These are phyloP conservation scores for Arenicola marina DNA, from an alignment of 2,888 invertebrate species.

Conservation along the genomic window DNA sequence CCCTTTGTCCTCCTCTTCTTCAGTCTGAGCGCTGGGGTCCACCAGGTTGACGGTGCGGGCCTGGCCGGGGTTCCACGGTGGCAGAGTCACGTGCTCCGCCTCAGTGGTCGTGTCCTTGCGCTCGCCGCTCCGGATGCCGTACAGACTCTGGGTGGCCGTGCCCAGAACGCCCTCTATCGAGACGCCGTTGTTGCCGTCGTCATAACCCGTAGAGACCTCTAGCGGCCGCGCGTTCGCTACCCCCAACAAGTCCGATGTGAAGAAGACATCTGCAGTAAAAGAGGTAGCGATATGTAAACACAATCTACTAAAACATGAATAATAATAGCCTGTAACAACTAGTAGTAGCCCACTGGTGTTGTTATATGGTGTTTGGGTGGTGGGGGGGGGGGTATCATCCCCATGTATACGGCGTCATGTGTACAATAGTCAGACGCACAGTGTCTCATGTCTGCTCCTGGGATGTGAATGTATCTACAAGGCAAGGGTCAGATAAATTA, in stretches of 20 bases:
- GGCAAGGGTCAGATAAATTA: too few relatives aligned
- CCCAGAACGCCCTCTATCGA: not conserved
- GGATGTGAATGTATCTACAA: too few relatives aligned
- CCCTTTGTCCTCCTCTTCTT: not conserved
- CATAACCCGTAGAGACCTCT: not conserved
- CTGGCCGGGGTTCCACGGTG: slow-evolving; percentile 5
- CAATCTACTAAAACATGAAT: too few relatives aligned
- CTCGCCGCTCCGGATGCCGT: not conserved
- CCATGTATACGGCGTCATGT: too few relatives aligned
- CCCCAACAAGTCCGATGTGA: not conserved
- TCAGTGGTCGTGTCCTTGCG: not conserved
- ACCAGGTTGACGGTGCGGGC: not conserved
- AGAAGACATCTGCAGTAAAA: slow-evolving; percentile 5
- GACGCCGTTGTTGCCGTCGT: not conserved
- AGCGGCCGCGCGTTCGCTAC: not conserved
- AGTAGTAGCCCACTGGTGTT: too few relatives aligned
- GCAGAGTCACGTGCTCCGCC: not conserved
- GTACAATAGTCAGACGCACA: too few relatives aligned
- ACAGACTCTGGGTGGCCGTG: not conserved
- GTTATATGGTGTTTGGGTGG: too few relatives aligned
- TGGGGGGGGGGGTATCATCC: too few relatives aligned
- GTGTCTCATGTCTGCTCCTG: too few relatives aligned
- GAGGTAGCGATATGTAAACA: too few relatives aligned
- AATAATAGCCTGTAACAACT: too few relatives aligned
- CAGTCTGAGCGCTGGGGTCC: not conserved